Percentiles rank a stretch among this genome's conserved stretches.
phyloP scores from a whole-genome alignment of 2,888 invertebrate species.

The Luperina nickerlii region DNA sequence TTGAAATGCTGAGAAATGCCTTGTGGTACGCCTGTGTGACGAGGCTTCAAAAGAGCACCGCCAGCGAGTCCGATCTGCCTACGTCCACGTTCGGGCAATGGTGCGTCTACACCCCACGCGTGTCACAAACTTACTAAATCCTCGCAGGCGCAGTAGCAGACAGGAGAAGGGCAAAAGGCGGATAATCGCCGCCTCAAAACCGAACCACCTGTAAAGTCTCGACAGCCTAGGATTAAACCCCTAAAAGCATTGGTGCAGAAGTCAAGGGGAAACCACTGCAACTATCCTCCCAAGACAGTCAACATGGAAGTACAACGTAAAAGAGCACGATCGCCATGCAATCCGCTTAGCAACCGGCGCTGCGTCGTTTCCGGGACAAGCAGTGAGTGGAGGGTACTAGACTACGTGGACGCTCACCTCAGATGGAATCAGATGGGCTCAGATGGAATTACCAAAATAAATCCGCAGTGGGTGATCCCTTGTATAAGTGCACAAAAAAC shows the following conservation, averaged over 20 bases:
- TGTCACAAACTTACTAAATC: not conserved
- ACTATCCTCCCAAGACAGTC: not conserved
- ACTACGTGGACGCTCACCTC: no score
- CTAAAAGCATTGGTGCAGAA: not conserved
- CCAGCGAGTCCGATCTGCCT: not conserved
- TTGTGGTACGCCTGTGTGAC: not conserved
- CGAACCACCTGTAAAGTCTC: not conserved
- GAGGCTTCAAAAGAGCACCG: not conserved
- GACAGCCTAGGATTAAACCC: not conserved
- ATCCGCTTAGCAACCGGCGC: no score
- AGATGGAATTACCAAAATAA: no score
- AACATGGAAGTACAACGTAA: not conserved
- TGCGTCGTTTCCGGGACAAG: no score
- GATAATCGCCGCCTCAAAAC: not conserved
- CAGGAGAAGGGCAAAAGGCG: not conserved
- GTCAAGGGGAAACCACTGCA: not conserved
- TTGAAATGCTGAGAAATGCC: no score
- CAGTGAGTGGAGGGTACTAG: no score
- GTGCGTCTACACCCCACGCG: not conserved
- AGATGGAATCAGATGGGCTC: no score
- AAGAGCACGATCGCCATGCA: no score
- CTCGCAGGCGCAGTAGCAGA: not conserved
- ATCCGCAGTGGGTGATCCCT: no score
- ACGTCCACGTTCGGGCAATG: not conserved
- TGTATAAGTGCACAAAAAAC: no score